Evolutionary conservation across 2,113 vertebrate genomes (phyloP).

Genomic region (Hystrix brachyura): DNA sequence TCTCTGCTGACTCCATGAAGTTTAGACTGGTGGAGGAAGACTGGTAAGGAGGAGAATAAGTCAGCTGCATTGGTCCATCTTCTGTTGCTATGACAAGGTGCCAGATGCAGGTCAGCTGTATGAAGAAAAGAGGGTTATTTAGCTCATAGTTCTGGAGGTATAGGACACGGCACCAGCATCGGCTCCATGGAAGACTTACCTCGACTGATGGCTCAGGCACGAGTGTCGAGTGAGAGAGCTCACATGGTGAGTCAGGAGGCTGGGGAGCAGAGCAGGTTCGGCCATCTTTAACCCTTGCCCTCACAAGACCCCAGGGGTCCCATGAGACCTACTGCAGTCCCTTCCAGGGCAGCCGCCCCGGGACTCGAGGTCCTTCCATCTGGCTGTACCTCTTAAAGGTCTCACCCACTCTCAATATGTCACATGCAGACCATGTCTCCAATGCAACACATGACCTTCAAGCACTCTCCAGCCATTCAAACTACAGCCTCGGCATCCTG

Average conservation of each 20-base stretch:
- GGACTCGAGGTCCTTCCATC: not conserved
- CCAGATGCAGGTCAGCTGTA: not conserved
- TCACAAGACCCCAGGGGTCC: not conserved
- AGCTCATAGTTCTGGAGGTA: not conserved
- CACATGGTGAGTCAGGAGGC: not conserved
- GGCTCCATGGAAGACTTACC: not conserved
- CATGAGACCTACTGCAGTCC: not conserved
- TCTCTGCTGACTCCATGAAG: not conserved
- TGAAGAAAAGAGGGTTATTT: not conserved
- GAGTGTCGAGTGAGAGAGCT: not conserved
- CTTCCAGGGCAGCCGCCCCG: not conserved
- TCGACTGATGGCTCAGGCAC: not conserved
- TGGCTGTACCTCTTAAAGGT: too few relatives aligned
- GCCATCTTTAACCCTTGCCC: not conserved
- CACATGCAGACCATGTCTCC: not conserved
- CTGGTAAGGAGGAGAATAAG: not conserved
- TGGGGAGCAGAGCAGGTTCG: rapidly evolving
- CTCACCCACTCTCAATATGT: too few relatives aligned
- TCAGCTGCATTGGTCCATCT: not conserved
- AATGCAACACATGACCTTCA: too few relatives aligned
- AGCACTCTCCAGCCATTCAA: too few relatives aligned
- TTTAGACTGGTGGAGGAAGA: not conserved
- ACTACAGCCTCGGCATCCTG: not conserved
- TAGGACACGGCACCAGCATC: not conserved
- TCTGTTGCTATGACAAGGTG: not conserved